Base-by-base conservation (phyloP, 2,113 vertebrate genomes). In the Tachycineta bicolor region DNA sequence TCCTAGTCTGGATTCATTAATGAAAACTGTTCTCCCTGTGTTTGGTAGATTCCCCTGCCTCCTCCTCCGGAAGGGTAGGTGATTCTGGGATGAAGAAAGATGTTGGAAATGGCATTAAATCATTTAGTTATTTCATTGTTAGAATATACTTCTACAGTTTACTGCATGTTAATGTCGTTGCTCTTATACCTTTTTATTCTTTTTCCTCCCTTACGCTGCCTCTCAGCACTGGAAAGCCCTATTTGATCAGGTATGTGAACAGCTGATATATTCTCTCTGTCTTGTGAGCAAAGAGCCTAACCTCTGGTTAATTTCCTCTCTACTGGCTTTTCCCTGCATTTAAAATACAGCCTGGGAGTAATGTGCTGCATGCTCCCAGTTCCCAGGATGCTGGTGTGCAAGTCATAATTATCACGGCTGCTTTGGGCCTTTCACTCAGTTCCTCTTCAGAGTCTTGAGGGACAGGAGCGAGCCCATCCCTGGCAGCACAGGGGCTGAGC, bases 151-250 rank as follows among this genome's bases (percentile, higher is more conserved):
- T 87, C 90, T 89, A 14, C 44, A 71, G 58, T 62, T 95, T 89
- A 33, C 62, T 97, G 82, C 47, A 83, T 93, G 63, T 83, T 92
- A 82, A 85, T 96, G 83, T 73, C 1, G 1, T 78, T 96, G 88
- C 83, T 94, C 89, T 96, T 92, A 96, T 62, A 79, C 52, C 28
- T 95, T 97, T 96, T 93, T 96, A 92, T 94, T 94, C 77, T 95
- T 94, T 95, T 93, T 94, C 93, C 41, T 95, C 76, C 89, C 71
- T 94, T 92, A 94, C 78, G 96, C 96, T 96, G 84, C 97, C 93
- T 96, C 79, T 96, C 98, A 99, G 98, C 98, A 98, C 97, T 99
- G 98, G 98, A 99, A 99, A 98, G 97, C 97, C 95, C 97, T 99
- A 20, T 99, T 99, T 97, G 98, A 99, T 97, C 98, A 99, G 98